A percentile compares a stretch with the other conserved stretches of the same genome.
These are phyloP conservation scores for Ctenicera cuprea DNA, from an alignment of 2,888 invertebrate species.

Conservation along the genomic window DNA sequence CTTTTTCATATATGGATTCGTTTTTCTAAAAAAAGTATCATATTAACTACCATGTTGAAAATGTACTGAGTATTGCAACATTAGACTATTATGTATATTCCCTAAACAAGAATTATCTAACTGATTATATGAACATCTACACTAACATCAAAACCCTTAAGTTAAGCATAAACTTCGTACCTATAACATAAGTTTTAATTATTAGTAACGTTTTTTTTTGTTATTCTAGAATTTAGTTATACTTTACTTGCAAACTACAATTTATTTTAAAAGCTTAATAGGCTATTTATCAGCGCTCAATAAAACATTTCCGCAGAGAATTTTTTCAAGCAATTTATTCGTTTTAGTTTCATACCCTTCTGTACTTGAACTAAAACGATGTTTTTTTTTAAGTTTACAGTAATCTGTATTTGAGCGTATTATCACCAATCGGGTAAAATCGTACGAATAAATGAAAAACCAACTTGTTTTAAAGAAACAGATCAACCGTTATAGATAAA, in stretches of 20 bases:
- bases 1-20: too few relatives aligned
- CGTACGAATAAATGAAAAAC: neutral
- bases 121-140: constrained; percentile 3
- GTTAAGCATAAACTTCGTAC: neutral
- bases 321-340: too few relatives aligned
- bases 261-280: neutral
- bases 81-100: neutral
- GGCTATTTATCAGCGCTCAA: neutral
- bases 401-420: too few relatives aligned
- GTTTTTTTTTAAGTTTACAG: too few relatives aligned
- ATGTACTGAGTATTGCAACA: too few relatives aligned
- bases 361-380: too few relatives aligned
- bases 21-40: too few relatives aligned
- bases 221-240: neutral
- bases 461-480: too few relatives aligned
- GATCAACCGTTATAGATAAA: too few relatives aligned
- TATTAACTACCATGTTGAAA: too few relatives aligned
- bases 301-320: neutral
- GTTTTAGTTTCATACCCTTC: too few relatives aligned
- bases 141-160: constrained; percentile 8
- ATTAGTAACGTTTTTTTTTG: neutral
- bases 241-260: neutral
- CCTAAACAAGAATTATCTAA: constrained; percentile 2
- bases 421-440: neutral
- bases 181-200: neutral